phyloP scores from a whole-genome alignment of 2,888 invertebrate genomes.

The Agapostemon virescens region DNA sequence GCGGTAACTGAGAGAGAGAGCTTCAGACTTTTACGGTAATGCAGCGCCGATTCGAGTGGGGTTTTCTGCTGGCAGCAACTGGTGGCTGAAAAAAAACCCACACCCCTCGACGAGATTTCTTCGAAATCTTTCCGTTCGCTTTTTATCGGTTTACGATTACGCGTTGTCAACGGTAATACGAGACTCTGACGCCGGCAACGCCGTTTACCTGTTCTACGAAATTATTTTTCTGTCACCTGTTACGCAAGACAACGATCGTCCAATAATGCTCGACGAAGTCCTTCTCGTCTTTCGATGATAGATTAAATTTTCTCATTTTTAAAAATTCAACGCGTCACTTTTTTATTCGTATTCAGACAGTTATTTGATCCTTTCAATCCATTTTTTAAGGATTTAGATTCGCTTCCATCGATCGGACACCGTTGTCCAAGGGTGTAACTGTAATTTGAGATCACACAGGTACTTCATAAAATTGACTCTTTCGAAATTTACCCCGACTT shows the following conservation, averaged over 20 bases:
- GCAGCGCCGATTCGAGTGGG: slow-evolving; percentile 64
- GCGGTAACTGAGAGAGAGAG: slow-evolving; percentile 51
- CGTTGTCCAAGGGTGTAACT: background rate
- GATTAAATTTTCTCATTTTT: background rate
- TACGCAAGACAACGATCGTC: background rate
- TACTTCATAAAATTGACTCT: too few relatives aligned
- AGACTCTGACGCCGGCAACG: slow-evolving; percentile 13
- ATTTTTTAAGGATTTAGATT: too few relatives aligned
- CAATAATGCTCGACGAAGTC: background rate
- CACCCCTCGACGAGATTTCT: slow-evolving; percentile 58
- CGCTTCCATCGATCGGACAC: background rate
- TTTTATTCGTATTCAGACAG: too few relatives aligned
- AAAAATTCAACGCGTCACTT: too few relatives aligned
- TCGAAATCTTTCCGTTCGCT: slow-evolving; percentile 59
- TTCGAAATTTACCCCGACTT: too few relatives aligned
- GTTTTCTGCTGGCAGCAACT: slow-evolving; percentile 67
- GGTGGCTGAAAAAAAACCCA: slow-evolving; percentile 61
- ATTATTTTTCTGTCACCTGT: slow-evolving; percentile 11
- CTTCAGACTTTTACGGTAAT: slow-evolving; percentile 70
- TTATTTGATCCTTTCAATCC: background rate
- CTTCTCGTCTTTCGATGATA: background rate
- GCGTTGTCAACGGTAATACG: slow-evolving; percentile 48
- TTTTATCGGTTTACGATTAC: slow-evolving; percentile 61
- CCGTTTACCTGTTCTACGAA: background rate
- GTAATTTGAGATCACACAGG: too few relatives aligned